Percentiles rank a stretch among this genome's conserved stretches.
phyloP scores from a whole-genome alignment of 2,113 vertebrate genomes.

The Oenanthe melanoleuca region DNA sequence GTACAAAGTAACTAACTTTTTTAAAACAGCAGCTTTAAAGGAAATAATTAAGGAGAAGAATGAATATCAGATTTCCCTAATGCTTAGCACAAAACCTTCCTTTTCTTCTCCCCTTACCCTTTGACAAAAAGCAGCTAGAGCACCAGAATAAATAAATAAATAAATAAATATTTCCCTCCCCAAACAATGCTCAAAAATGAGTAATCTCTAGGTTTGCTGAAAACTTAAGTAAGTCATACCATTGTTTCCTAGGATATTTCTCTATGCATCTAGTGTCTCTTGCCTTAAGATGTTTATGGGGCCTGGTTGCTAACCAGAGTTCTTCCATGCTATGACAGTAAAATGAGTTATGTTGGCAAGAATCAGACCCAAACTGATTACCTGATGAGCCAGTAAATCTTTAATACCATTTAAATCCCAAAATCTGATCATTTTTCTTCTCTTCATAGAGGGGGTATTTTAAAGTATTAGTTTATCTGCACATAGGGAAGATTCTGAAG shows the following conservation, averaged over 20 bases:
- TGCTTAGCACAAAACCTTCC: neutral
- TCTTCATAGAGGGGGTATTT: neutral
- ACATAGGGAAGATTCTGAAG: neutral
- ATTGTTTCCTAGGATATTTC: neutral
- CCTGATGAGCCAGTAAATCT: neutral
- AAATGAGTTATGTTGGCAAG: neutral
- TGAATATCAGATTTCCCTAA: neutral
- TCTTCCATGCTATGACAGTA: neutral
- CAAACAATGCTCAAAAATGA: neutral
- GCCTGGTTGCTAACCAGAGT: neutral
- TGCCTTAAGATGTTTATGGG: neutral
- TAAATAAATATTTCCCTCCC: neutral
- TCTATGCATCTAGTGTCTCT: neutral
- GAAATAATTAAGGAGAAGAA: neutral
- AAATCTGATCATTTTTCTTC: neutral
- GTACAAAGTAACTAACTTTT: neutral
- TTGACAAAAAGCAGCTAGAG: neutral
- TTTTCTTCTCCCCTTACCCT: neutral
- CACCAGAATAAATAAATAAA: neutral
- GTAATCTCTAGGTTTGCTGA: neutral
- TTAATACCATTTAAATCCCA: neutral
- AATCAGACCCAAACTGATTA: neutral
- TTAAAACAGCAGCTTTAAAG: neutral
- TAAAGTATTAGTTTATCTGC: neutral
- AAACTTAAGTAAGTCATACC: neutral